These are phyloP conservation scores for Eunapius fragilis DNA, from an alignment of 37 sponge, comb jelly and placozoan species.

Conservation along the genomic window DNA sequence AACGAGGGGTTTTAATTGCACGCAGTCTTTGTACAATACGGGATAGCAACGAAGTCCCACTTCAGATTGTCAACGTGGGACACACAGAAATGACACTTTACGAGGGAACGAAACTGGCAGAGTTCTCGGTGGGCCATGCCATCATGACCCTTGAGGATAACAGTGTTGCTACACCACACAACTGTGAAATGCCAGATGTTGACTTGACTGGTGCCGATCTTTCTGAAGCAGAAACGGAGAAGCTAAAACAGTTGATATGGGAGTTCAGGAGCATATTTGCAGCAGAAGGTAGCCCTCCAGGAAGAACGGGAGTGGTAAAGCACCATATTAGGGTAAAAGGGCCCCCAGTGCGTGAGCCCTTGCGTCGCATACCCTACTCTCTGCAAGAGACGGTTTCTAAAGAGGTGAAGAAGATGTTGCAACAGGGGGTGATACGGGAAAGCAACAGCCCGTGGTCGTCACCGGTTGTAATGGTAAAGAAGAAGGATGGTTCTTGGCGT, in stretches of 20 bases:
- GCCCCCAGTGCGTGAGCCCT: slow-evolving; percentile 6
- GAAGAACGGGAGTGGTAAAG: not conserved
- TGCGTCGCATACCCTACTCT: slow-evolving; percentile 3
- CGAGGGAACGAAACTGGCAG: too few species aligned
- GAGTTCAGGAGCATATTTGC: slow-evolving; percentile 3
- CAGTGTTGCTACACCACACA: too few species aligned
- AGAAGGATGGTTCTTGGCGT: slow-evolving; percentile 28
- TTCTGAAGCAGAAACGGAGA: not conserved
- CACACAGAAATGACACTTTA: too few species aligned
- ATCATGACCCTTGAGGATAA: too few species aligned
- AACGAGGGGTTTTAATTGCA: too few species aligned
- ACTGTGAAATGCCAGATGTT: not conserved
- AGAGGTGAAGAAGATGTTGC: slow-evolving; percentile 13
- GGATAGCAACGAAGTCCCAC: too few species aligned
- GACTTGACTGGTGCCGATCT: not conserved
- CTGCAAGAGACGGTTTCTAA: not conserved
- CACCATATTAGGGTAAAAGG: not conserved
- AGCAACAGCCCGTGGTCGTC: slow-evolving; percentile 8
- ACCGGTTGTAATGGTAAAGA: slow-evolving; percentile 14
- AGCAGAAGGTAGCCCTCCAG: not conserved
- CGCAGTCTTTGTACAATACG: too few species aligned
- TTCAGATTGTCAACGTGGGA: too few species aligned
- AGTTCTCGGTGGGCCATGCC: too few species aligned
- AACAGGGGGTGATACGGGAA: not conserved
- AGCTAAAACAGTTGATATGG: slow-evolving; percentile 1